Conservation (phyloP, 2,888 invertebrate genomes). For the Anaspis maculata region DNA sequence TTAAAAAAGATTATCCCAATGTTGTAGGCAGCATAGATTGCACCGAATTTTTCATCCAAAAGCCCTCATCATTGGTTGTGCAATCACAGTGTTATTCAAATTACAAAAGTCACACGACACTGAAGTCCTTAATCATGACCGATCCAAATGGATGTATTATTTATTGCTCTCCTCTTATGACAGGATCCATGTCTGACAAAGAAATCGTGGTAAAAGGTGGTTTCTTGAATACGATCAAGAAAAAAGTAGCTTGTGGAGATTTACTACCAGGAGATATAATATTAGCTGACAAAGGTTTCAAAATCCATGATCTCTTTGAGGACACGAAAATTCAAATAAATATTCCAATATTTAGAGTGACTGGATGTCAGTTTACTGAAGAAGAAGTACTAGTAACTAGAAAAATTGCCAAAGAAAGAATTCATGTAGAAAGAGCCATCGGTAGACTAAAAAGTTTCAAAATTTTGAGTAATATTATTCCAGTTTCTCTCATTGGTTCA, state of each 20-base stretch:
- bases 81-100: no score
- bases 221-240: conserved; percentile 8
- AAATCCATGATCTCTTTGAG: conserved; percentile 14
- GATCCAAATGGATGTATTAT: conserved; percentile 1
- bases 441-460: conserved; percentile 13
- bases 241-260: conserved; percentile 9
- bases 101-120: no score
- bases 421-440: conserved; percentile 17
- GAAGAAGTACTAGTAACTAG: conserved; percentile 10
- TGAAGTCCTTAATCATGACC: conserved; percentile 16
- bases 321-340: conserved; percentile 13
- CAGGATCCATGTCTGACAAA: conserved; percentile 14
- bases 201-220: conserved; percentile 11
- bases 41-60: conserved; percentile 14
- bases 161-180: not conserved
- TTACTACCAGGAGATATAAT: conserved; percentile 11
- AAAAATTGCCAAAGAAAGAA: conserved; percentile 15
- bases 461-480: conserved; percentile 10
- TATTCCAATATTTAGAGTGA: conserved; percentile 12
- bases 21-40: conserved; percentile 16
- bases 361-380: conserved; percentile 12
- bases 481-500: conserved; percentile 5
- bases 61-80: conserved; percentile 15
- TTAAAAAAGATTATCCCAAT: conserved; percentile 10
- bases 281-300: conserved; percentile 19